phyloP scores from a whole-genome alignment of 2,113 vertebrate species.

The Sporophila hypoxantha region DNA sequence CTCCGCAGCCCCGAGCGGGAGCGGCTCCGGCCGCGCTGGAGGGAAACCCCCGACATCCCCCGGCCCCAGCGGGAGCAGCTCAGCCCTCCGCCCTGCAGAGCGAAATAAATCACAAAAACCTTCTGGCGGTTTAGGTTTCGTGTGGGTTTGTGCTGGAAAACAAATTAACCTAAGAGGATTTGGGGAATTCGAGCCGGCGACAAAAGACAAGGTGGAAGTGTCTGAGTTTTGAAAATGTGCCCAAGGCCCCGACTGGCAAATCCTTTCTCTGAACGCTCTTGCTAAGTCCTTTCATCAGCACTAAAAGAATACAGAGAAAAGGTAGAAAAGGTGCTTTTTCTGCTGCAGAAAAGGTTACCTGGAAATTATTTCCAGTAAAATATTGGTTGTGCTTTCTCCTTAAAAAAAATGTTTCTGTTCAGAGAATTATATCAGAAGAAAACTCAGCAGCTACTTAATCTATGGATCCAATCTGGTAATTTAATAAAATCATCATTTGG shows the following conservation, averaged over 20 bases:
- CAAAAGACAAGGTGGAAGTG: constrained; percentile 15
- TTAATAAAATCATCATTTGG: neutral
- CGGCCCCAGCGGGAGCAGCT: neutral
- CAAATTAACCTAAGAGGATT: constrained; percentile 26
- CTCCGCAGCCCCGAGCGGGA: neutral
- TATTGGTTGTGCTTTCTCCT: neutral
- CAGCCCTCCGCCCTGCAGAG: accelerated
- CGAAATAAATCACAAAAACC: neutral
- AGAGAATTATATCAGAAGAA: neutral
- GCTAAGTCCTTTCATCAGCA: neutral
- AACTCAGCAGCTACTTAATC: neutral
- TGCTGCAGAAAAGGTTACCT: neutral
- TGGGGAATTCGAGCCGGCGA: constrained; percentile 2
- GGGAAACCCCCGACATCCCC: neutral
- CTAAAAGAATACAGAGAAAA: neutral
- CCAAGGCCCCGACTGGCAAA: neutral
- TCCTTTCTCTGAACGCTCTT: neutral
- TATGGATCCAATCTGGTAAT: neutral
- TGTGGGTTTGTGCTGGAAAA: neutral
- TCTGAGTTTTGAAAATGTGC: neutral
- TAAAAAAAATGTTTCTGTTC: neutral
- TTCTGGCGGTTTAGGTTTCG: neutral
- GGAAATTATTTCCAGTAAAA: neutral
- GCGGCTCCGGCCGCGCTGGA: neutral
- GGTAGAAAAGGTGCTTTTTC: neutral